phyloP scores from a whole-genome alignment of 2,113 vertebrate genomes.

The Psittacula cyanocephala region DNA sequence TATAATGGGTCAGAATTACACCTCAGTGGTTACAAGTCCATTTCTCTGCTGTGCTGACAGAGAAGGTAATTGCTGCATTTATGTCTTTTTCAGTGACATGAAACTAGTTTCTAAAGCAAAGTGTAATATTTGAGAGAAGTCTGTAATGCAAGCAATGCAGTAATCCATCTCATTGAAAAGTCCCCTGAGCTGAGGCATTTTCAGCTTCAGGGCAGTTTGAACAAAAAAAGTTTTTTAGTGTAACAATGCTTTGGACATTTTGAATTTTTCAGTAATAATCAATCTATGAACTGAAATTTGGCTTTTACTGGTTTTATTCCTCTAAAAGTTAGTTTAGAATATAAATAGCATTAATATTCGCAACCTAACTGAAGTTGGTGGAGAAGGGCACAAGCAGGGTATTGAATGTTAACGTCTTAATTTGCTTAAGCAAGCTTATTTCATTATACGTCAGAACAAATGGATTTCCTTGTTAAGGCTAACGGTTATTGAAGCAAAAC shows the following conservation, averaged over 20 bases:
- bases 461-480: background rate
- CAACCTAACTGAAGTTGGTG: background rate
- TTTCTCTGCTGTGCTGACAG: conserved; percentile 1
- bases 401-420: background rate
- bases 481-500: background rate
- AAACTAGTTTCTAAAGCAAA: background rate
- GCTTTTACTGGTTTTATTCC: background rate
- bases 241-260: background rate
- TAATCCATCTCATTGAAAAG: background rate
- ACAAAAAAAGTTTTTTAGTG: background rate
- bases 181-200: background rate
- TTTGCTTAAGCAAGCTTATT: background rate
- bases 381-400: background rate
- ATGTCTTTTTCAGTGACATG: background rate
- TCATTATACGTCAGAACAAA: background rate
- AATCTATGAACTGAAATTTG: background rate
- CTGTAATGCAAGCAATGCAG: background rate
- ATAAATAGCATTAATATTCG: background rate
- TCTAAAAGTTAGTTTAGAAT: background rate
- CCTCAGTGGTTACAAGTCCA: background rate
- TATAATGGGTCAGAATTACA: conserved; percentile 1
- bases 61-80: conserved; percentile 23
- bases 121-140: background rate
- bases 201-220: background rate
- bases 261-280: background rate